Evolutionary conservation across 1,140 invertebrate species (phyloP).

Genomic region (Drosophila trapezifrons): DNA sequence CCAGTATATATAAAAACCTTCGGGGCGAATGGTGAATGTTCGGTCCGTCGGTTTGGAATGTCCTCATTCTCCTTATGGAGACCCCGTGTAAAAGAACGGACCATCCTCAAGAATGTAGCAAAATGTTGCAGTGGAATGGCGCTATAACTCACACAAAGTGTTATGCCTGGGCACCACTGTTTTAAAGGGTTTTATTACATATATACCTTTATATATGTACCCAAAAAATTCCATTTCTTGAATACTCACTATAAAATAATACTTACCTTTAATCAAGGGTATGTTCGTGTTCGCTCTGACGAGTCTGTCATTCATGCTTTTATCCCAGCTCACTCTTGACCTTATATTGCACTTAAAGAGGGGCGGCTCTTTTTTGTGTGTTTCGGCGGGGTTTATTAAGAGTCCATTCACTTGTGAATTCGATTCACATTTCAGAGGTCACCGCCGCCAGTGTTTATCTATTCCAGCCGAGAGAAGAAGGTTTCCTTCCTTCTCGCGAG

Average conservation of each 20-base stretch:
- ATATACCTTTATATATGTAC: too few relatives aligned
- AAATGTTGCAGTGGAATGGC: too few relatives aligned
- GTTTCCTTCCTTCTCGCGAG: constrained; percentile 22
- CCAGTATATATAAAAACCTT: too few relatives aligned
- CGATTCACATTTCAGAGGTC: constrained; percentile 46
- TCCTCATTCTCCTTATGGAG: too few relatives aligned
- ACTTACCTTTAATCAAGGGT: background rate
- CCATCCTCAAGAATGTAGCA: too few relatives aligned
- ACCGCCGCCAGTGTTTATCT: constrained; percentile 23
- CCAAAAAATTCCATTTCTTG: too few relatives aligned
- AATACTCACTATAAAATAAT: background rate
- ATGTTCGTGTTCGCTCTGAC: constrained; percentile 2
- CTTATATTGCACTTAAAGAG: constrained; percentile 23
- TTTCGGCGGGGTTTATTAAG: constrained; percentile 14
- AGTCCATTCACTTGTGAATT: constrained; percentile 42
- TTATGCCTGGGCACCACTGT: too few relatives aligned
- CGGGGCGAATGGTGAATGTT: too few relatives aligned
- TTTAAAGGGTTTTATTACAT: too few relatives aligned
- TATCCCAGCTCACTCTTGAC: constrained; percentile 17
- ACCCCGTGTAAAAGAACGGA: too few relatives aligned
- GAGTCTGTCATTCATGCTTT: constrained; percentile 14
- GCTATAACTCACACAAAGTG: too few relatives aligned
- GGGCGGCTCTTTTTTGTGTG: constrained; percentile 14
- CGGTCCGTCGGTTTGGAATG: too few relatives aligned
- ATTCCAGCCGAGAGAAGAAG: constrained; percentile 30